These are phyloP conservation scores for Pedionomus torquatus DNA, from an alignment of 2,113 vertebrate genomes.

Conservation along the genomic window DNA sequence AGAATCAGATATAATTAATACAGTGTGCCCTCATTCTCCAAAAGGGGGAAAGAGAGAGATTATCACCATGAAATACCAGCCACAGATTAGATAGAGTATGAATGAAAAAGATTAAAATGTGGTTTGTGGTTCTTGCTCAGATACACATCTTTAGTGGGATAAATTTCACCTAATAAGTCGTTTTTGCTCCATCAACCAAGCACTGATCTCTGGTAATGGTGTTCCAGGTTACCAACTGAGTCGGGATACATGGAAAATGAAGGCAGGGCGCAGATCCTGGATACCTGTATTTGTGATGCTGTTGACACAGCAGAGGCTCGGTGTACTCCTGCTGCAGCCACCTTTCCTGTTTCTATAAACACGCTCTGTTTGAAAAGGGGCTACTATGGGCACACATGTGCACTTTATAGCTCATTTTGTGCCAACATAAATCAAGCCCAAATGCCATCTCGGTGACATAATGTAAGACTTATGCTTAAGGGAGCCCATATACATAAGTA, in stretches of 20 bases:
- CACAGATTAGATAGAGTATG: neutral
- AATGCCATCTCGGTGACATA: conserved; percentile 70
- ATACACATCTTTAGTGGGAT: neutral
- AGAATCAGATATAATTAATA: neutral
- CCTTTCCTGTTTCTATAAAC: conserved; percentile 67
- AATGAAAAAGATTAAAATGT: conserved; percentile 16
- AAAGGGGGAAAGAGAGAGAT: neutral
- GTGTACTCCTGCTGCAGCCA: conserved; percentile 52
- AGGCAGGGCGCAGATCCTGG: conserved; percentile 57
- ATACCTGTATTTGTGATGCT: conserved; percentile 60
- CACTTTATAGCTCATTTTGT: conserved; percentile 52
- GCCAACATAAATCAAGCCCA: conserved; percentile 69
- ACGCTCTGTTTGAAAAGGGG: conserved; percentile 53
- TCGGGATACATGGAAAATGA: conserved; percentile 42
- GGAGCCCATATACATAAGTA: conserved; percentile 36
- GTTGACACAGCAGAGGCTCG: conserved; percentile 62
- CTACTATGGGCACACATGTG: conserved; percentile 60
- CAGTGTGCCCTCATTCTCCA: neutral
- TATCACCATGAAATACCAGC: neutral
- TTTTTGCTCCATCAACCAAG: neutral
- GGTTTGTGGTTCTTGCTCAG: neutral
- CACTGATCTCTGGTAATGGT: neutral
- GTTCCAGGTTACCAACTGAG: neutral
- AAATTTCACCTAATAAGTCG: conserved; percentile 32
- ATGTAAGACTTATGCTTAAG: conserved; percentile 19